Evolutionary conservation across 2,888 invertebrate genomes (phyloP), one percentile per base, ranked within the genome.

Genomic region (Scaptomyza cyrtandrae): DNA sequence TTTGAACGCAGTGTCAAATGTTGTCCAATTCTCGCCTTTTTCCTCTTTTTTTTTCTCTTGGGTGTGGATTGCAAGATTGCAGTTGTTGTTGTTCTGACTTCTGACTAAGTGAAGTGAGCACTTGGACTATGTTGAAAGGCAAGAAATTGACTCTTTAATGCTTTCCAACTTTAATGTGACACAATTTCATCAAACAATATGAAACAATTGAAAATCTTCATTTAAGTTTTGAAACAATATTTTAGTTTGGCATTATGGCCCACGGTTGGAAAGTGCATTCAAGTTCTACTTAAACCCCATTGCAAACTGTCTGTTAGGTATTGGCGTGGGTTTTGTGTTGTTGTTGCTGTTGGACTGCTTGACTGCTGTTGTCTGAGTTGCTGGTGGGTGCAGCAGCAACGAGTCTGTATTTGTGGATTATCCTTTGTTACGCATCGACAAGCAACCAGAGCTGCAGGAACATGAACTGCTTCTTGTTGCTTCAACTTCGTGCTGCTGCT

Each of bases 371-470:
- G 77, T 73, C 70, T 56, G 70, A 46, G 48, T 65, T 67, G 63
- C 60, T 71, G 71, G 72, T 86, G 80, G 82, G 83, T 80, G 86
- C 86, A 49, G 11, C 29, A 46, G 64, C 24, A 69, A 59, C 57
- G 69, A 63, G 69, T 72, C 72, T 61, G 75, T 52, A 53, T 74
- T 16, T 80, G 66, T 86, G 82, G 82, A 83, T 83, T 86, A 83
- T 83, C 82, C 82, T 83, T 83, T 83, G 82, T 83, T 83, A 84
- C 78, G 68, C 78, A 83, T 83, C 82, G 84, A 86, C 82, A 86
- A 86, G 84, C 83, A 75, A 61, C 66, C 49, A 60, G 41, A 41
- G 55, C 56, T 50, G 10, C 46, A 58, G 64, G 67, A 86, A 82
- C 82, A 82, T 86, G 72, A 66, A 64, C 43, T 49, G 55, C 58